Base-by-base conservation (phyloP, 2,888 invertebrate genomes). In the Dione vanillae region DNA sequence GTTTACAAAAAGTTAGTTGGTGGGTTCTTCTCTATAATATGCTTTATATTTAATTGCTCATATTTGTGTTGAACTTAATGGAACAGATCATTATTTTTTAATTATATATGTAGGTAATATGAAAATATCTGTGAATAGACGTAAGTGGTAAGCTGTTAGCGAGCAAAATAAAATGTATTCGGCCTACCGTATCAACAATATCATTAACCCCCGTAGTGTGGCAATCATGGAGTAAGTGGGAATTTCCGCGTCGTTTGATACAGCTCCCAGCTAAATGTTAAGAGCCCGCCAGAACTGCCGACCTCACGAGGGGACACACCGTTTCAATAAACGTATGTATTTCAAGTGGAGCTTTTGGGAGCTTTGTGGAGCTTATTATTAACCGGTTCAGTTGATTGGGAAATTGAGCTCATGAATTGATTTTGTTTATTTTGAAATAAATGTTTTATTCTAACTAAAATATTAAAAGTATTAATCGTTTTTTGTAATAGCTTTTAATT, bases 221-320 rank as follows among this genome's bases (percentile, higher is more conserved):
- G 91, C 91, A 91, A 91, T 91, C 91, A 91, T 87, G 83, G 88
- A 89, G 87, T 91, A 91, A 91, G 91, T 91, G 91, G 90, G 89
- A 88, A 91, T 91, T 91, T 91, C 91, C 91, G 91, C 91, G 85
- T 89, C 91, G 91, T 92, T 91, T 89, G 89, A 83, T 88, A 85
- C 90, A 89, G 86, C 85, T 87, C 87, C 85, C 85, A 80, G 86
- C 89, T 87, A 90, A 90, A 91, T 91, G 91, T 90, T 91, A 91
- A 91, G 91, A 90, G 91, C 86, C 85, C 85, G 81, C 80, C 80
- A 80, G 80, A 82, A 83, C 79, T 82, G 80, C 79, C 80, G 82
- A 78, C 78, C 81, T 80, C 81, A 82, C 78, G 69, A 71, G 70
- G 70, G 74, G 80, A 85, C 85, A 83, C 80, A 85, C 82, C 70